Evolutionary conservation across 2,888 invertebrate species (phyloP), one percentile per base, ranked within the genome.

Genomic region (Biston stratarius): DNA sequence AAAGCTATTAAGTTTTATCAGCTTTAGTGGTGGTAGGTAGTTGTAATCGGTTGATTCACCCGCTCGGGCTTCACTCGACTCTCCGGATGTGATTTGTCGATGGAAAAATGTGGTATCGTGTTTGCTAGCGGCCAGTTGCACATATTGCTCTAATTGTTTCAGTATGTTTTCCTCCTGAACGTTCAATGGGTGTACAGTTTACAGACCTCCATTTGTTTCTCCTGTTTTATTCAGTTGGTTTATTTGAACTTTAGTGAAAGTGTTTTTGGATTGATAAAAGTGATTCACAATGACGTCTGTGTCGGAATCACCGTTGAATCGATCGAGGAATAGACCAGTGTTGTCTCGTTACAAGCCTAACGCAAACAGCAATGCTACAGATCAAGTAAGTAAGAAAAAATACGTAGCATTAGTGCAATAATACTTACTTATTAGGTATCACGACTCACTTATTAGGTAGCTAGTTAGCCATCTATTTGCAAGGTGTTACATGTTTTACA

Each of bases 71-170:
- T 81, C 83, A 80, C 81, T 82, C 78, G 77, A 71, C 82, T 86
- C 85, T 86, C 90, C 94, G 94, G 94, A 93, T 93, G 90, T 92
- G 93, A 92, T 92, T 92, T 92, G 92, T 90, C 91, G 91, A 89
- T 87, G 86, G 86, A 90, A 92, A 90, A 89, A 90, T 91, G 92
- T 90, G 87, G 88, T 90, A 92, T 93, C 91, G 85, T 86, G 77
- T 85, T 84, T 83, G 87, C 80, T 82, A 84, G 87, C 80, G 61
- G 82, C 79, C 81, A 83, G 87, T 83, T 80, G 80, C 82, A 81
- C 79, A 77, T 73, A 74, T 83, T 83, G 83, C 83, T 85, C 84
- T 87, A 88, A 87, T 87, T 88, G 83, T 82, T 84, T 83, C 90
- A 90, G 89, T 88, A 82, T 89, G 89, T 89, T 90, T 90, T 91